These are phyloP conservation scores for Spisula subtruncata DNA, from an alignment of 2,888 invertebrate genomes.

Conservation along the genomic window DNA sequence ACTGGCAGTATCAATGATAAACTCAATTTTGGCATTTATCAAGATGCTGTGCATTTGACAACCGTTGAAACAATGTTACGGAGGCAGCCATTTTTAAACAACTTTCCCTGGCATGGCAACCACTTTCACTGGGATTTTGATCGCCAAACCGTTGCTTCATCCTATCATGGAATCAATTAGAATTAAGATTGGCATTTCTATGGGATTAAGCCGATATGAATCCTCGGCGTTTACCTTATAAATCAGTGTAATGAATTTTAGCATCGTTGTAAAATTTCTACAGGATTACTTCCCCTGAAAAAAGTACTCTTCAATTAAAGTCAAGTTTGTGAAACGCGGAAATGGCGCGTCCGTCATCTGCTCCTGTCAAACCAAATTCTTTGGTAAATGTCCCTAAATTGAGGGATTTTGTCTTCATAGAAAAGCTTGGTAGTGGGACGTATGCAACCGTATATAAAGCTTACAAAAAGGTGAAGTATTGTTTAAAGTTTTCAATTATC, in stretches of 20 bases:
- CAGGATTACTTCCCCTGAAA: not conserved
- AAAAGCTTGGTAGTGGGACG: slow-evolving; percentile 92
- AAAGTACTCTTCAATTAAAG: slow-evolving; percentile 35
- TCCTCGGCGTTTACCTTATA: not conserved
- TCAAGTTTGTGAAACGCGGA: slow-evolving; percentile 34
- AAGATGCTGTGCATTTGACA: too few relatives aligned
- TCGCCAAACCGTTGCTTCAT: not conserved
- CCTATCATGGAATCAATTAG: not conserved
- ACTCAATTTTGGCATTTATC: too few relatives aligned
- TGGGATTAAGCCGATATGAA: not conserved
- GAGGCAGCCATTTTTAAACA: slow-evolving; percentile 73
- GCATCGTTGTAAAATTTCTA: not conserved
- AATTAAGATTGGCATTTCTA: not conserved
- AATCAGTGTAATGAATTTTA: not conserved
- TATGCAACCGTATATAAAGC: slow-evolving; percentile 96
- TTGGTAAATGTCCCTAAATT: slow-evolving; percentile 72
- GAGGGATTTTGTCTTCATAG: slow-evolving; percentile 85
- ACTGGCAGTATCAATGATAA: too few relatives aligned
- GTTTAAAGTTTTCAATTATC: slow-evolving; percentile 20
- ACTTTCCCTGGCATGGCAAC: slow-evolving; percentile 60
- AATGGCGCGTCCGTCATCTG: slow-evolving; percentile 64
- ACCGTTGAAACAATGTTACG: not conserved
- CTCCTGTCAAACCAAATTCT: slow-evolving; percentile 51
- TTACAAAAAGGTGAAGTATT: slow-evolving; percentile 90
- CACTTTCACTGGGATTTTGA: slow-evolving; percentile 30